A percentile compares a stretch with the other conserved stretches of the same genome.
Evolutionary conservation across 2,797 vertebrate species (phyloP).

Genomic region (Myotis pilosus): DNA sequence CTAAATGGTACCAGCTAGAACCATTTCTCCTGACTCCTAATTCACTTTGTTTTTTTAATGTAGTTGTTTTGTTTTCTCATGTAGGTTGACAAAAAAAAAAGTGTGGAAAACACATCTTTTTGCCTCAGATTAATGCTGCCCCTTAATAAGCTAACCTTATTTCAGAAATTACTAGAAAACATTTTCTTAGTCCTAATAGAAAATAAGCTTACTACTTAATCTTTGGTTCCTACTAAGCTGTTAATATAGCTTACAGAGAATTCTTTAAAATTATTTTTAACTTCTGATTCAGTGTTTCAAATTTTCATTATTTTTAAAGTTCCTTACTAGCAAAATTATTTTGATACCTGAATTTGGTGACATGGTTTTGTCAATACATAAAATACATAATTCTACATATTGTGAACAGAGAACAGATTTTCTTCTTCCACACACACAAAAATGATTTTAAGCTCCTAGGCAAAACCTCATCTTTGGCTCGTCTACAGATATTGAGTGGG

Average conservation of each 20-base stretch:
- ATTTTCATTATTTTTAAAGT: slow-evolving; percentile 23
- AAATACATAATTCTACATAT: not conserved
- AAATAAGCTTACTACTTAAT: slow-evolving; percentile 36
- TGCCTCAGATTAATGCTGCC: not conserved
- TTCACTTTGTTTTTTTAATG: not conserved
- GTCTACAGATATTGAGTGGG: not conserved
- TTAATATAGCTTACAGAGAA: slow-evolving; percentile 25
- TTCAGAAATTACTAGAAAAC: slow-evolving; percentile 1
- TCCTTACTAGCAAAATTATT: slow-evolving; percentile 49
- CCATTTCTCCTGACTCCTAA: not conserved
- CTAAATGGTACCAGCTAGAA: not conserved
- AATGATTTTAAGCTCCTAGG: not conserved
- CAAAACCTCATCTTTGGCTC: not conserved
- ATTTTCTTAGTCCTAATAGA: slow-evolving; percentile 13
- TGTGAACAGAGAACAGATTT: slow-evolving; percentile 24
- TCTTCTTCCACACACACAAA: slow-evolving; percentile 13
- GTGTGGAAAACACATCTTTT: not conserved
- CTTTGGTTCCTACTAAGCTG: not conserved
- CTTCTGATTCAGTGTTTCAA: slow-evolving; percentile 9
- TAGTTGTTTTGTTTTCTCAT: not conserved
- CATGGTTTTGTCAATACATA: not conserved
- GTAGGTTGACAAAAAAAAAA: not conserved
- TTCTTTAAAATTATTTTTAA: slow-evolving; percentile 11
- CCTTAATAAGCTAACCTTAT: not conserved
- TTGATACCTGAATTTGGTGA: not conserved